phyloP scores from a whole-genome alignment of 1,140 invertebrate species.

The Limonius californicus region DNA sequence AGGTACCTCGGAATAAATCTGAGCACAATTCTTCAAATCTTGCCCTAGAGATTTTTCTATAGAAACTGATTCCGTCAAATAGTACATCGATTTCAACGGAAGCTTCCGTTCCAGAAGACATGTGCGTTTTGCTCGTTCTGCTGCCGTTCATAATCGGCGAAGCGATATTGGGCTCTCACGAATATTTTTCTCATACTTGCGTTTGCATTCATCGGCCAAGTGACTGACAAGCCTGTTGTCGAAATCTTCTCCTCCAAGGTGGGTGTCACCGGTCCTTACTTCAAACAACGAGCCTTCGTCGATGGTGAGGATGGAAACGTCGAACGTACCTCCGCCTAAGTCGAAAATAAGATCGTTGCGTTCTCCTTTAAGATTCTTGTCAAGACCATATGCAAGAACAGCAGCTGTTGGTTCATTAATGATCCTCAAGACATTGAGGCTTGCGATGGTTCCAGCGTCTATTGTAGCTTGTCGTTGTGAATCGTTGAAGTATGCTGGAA shows the following conservation, averaged over 20 bases:
- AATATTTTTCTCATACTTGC: slow-evolving; percentile 51
- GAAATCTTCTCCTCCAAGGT: slow-evolving; percentile 55
- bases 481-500: no score
- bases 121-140: slow-evolving; percentile 74
- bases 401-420: no score
- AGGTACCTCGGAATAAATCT: slow-evolving; percentile 59
- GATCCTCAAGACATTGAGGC: no score
- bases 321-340: no score
- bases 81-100: slow-evolving; percentile 69
- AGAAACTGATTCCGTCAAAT: slow-evolving; percentile 54
- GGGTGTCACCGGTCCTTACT: slow-evolving; percentile 58
- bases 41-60: slow-evolving; percentile 62
- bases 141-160: slow-evolving; percentile 68
- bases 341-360: no score
- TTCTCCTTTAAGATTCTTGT: no score
- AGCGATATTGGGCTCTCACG: slow-evolving; percentile 50
- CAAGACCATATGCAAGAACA: no score
- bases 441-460: no score
- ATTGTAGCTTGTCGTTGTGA: no score
- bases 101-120: slow-evolving; percentile 71
- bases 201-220: slow-evolving; percentile 50
- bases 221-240: slow-evolving; percentile 68
- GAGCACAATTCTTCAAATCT: slow-evolving; percentile 68
- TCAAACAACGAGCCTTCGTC: no score
- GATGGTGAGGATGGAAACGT: no score